Conservation (phyloP, 2,113 vertebrate genomes). For the Sphaerodactylus townsendi region DNA sequence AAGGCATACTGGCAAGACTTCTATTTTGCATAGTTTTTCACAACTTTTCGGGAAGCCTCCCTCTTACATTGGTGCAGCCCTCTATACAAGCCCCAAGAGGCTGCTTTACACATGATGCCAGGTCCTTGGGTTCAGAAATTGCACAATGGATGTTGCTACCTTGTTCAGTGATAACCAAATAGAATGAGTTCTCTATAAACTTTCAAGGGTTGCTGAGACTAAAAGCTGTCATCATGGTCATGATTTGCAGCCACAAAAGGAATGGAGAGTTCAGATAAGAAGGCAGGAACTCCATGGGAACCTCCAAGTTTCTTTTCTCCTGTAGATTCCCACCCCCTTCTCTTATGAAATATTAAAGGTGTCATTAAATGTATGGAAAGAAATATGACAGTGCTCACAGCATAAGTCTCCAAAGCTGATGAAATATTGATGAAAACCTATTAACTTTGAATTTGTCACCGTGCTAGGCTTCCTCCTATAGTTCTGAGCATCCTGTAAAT, state of each 20-base stretch:
- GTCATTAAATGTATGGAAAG: not conserved
- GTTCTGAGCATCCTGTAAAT: not conserved
- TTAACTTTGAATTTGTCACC: not conserved
- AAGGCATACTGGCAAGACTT: not conserved
- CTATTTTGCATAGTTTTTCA: not conserved
- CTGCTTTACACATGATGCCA: no score
- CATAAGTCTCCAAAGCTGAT: not conserved
- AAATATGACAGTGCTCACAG: not conserved
- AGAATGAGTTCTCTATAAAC: not conserved
- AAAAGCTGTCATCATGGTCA: not conserved
- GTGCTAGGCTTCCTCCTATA: not conserved
- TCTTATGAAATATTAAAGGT: conserved; percentile 8
- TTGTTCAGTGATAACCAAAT: no score
- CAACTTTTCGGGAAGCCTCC: not conserved
- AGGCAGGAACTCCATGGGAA: not conserved
- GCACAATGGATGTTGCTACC: no score
- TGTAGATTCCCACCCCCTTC: not conserved
- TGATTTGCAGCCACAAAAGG: not conserved
- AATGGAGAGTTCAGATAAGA: conserved; percentile 17
- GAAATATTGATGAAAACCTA: conserved; percentile 14
- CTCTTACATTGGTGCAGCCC: no score
- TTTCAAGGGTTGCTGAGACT: not conserved
- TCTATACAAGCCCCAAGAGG: no score
- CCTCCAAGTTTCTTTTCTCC: conserved; percentile 13
- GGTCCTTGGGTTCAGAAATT: no score